Conservation (phyloP, 1,140 invertebrate species). For the Hormaphis cornu region DNA sequence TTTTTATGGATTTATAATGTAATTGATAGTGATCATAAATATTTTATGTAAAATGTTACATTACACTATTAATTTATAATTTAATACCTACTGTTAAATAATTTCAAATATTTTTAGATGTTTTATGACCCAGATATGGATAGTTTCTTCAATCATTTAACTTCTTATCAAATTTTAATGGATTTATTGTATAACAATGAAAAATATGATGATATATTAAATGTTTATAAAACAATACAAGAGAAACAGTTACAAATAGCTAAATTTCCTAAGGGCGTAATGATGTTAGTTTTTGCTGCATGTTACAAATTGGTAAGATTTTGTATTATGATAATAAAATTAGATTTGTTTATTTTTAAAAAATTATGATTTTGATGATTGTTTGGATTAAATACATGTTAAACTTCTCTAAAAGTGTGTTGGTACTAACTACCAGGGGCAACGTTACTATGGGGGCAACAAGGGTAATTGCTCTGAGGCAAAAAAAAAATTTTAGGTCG, state of each 20-base stretch:
- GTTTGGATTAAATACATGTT: no score
- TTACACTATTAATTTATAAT: neutral
- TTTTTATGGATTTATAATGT: constrained; percentile 9
- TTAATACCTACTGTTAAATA: neutral
- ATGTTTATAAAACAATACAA: constrained; percentile 53
- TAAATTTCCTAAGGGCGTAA: constrained; percentile 56
- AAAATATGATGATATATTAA: constrained; percentile 58
- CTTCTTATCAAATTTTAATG: constrained; percentile 57
- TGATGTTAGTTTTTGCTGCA: constrained; percentile 55
- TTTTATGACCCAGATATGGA: constrained; percentile 53
- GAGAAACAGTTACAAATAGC: constrained; percentile 49
- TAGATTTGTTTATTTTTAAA: neutral
- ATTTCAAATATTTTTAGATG: constrained; percentile 46
- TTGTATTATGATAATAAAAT: neutral
- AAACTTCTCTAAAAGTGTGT: no score
- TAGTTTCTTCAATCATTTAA: constrained; percentile 61
- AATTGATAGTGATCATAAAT: neutral
- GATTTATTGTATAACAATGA: constrained; percentile 61
- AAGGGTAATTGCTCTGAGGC: no score
- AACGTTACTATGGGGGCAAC: no score
- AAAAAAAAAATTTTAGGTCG: no score
- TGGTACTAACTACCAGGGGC: no score
- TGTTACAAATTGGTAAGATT: constrained; percentile 66
- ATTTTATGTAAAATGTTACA: neutral
- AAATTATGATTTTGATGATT: no score